Percentiles rank a stretch among this genome's conserved stretches.
Conservation (phyloP, 1,140 invertebrate species). For the Drosophila lacteicornis region DNA sequence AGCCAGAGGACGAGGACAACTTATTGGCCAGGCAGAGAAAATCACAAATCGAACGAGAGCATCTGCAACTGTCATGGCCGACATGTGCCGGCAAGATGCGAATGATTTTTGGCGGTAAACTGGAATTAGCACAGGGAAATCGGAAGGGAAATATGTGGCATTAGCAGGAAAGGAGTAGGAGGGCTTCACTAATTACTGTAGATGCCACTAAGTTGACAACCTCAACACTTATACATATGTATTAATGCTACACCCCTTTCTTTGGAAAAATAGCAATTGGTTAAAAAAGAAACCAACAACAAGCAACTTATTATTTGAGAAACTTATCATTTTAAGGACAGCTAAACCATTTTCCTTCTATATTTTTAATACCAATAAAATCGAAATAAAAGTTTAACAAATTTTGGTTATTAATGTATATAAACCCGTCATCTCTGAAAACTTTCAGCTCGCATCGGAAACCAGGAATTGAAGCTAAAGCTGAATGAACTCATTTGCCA, state of each 20-base stretch:
- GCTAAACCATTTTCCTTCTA: too few species aligned
- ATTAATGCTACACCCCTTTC: not conserved
- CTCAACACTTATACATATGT: not conserved
- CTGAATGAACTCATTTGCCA: conserved; percentile 62
- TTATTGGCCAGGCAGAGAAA: conserved; percentile 63
- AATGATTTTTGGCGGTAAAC: conserved; percentile 72
- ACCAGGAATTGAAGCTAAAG: conserved; percentile 19
- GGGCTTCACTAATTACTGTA: conserved; percentile 13
- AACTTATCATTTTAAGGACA: too few species aligned
- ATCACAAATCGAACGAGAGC: conserved; percentile 26
- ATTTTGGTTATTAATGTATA: conserved; percentile 3
- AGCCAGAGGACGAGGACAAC: conserved; percentile 55
- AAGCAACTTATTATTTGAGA: not conserved
- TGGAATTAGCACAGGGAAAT: conserved; percentile 29
- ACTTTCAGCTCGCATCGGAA: conserved; percentile 38
- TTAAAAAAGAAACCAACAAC: not conserved
- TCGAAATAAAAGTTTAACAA: conserved; percentile 4
- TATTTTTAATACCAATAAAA: conserved; percentile 32
- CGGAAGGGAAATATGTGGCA: not conserved
- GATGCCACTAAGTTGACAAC: not conserved
- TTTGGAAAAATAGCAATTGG: not conserved
- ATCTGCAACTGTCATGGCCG: conserved; percentile 74
- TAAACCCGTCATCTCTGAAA: conserved; percentile 16
- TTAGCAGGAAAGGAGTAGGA: not conserved
- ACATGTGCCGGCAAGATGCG: conserved; percentile 70